Base-by-base conservation (phyloP, 92 coral and sea anemone genomes). In the Nematostella vectensis region DNA sequence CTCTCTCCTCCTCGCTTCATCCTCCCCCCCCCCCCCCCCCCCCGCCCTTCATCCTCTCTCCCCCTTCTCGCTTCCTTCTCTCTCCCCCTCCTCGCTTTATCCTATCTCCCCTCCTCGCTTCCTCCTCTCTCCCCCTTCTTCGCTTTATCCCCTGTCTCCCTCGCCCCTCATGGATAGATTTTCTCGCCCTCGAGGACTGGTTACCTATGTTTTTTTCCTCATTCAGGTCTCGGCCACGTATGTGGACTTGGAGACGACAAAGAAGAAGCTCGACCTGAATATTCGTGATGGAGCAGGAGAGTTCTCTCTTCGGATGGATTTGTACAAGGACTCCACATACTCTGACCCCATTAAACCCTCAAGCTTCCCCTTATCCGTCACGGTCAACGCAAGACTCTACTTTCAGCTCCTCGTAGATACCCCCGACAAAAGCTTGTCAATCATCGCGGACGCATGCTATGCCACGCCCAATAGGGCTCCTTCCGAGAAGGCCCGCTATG, bases 391-490 rank as follows among this genome's bases (percentile, higher is more conserved):
- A 49, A 55, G 56, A 48, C 51, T 82, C 27, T 82, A 53, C 55
- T 76, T 82, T 61, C 76, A 82, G 38, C 70, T 69, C 4, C 54
- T 69, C 25, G 65, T 82, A 44, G 63, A 44, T 31, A 70, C 83
- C 19, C 61, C 48, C 22, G 87, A 74, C 47, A 68, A 68, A 31
- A 58, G 63, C 27, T 56, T 80, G 49, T 62, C 81, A 43, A 52
- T 80, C 50, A 63, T 48, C 17, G 77, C 79, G 16, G 75, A 75
- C 47, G 61, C 65, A 49, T 81, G 88, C 38, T 81, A 29, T 70
- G 83, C 88, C 49, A 81, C 89, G 44, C 83, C 89, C 50, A 67
- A 63, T 1, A 68, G 60, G 1, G 21, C 44, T 17, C 61, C 69
- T 23, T 15, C 63, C 12, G 38, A 56, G 18, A 22, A 59, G n/a